Evolutionary conservation across 2,888 invertebrate species (phyloP), one percentile per base, ranked within the genome.

Genomic region (Nemotelus pantherinus): DNA sequence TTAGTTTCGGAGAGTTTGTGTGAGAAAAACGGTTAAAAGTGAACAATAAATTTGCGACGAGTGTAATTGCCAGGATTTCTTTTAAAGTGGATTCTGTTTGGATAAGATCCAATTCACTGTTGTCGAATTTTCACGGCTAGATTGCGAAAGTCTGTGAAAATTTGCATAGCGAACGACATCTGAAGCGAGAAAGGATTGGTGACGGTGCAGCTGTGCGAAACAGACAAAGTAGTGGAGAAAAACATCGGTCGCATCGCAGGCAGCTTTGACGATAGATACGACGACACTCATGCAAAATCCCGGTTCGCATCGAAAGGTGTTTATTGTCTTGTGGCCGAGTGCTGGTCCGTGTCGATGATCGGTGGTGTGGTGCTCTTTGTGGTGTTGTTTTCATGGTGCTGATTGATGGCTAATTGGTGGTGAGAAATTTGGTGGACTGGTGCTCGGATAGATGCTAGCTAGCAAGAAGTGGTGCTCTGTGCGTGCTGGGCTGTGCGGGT

Each of bases 1-100:
- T 9, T n/a, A 25, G 47, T 39, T 39, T 47, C 7, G 48, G 7
- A 2, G 43, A 50, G 50, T 45, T 74, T 74, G 9, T 74, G 74
- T 74, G 74, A 74, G 6, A 74, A 74, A 68, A 72, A 60, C 48
- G 47, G 57, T 41, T 60, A 48, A 60, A 63, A 74, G 48, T 44
- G 44, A 25, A 50, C n/a, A 9, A 47, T 7, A n/a, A 72, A 48
- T 4, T 71, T n/a, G 71, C 43, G 39, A 55, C 55, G 41, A 43
- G 2, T 55, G 25, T 63, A 43, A 63, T 41, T 63, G 39, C 10
- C 41, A 43, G 63, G 63, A 63, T 63, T 63, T 53, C 25, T 44
- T 45, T 48, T 43, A 55, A 70, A 50, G 68, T 55, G 43, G 55
- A 44, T 53, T 50, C 39, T 39, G 50, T 70, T 39, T 70, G 39